Evolutionary conservation across 2,797 vertebrate genomes (phyloP).

Genomic region (Tadarida brasiliensis): DNA sequence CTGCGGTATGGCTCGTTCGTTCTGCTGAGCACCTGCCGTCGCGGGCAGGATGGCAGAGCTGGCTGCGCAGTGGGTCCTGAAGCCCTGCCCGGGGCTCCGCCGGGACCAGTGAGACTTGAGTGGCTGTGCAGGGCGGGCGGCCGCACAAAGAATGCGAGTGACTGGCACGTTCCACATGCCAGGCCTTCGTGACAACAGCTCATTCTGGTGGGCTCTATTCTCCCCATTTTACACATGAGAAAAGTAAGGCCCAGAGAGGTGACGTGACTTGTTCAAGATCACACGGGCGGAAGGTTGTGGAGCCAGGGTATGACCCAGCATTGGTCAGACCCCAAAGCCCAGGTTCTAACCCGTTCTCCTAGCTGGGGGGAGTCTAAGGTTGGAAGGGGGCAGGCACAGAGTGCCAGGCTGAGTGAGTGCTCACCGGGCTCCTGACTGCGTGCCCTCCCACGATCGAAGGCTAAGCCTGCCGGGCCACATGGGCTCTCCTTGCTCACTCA

Average conservation of each 20-base stretch:
- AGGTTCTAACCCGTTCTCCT: not conserved
- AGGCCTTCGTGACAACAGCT: rapidly evolving
- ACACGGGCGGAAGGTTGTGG: not conserved
- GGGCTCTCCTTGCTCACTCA: not conserved
- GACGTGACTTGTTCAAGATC: not conserved
- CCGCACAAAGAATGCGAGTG: rapidly evolving
- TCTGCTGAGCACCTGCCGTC: rapidly evolving
- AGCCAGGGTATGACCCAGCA: not conserved
- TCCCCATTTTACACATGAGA: not conserved
- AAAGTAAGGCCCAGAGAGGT: not conserved
- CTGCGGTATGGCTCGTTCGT: rapidly evolving
- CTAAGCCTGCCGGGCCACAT: not conserved
- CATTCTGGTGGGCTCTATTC: not conserved
- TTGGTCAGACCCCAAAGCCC: not conserved
- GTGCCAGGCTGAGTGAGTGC: not conserved
- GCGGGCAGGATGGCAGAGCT: not conserved
- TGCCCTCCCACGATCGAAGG: not conserved
- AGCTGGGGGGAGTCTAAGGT: not conserved
- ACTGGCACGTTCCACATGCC: rapidly evolving
- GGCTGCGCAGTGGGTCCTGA: not conserved
- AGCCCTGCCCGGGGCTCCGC: not conserved
- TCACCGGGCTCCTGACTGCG: not conserved
- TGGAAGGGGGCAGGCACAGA: not conserved
- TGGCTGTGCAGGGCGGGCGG: not conserved
- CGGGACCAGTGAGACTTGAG: rapidly evolving